Evolutionary conservation across 2,888 invertebrate genomes (phyloP).

Genomic region (Synanthedon andrenaeformis): DNA sequence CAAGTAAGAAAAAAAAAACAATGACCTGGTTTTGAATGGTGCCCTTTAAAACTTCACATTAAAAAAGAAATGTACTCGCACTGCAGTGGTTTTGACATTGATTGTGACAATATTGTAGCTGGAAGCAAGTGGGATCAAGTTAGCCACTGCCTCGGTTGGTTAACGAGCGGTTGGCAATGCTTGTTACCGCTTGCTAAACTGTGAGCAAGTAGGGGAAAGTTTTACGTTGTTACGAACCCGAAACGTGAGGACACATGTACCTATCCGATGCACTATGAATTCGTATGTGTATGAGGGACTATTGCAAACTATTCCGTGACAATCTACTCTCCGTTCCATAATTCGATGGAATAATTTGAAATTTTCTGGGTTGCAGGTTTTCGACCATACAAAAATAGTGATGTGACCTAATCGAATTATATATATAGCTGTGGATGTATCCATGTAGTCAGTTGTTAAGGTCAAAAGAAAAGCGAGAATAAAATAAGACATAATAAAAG

Average conservation of each 20-base stretch:
- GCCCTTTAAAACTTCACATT: too few species aligned
- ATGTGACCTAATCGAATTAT: too few species aligned
- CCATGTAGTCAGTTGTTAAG: constrained; percentile 11
- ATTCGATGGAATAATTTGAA: too few species aligned
- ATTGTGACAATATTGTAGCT: too few species aligned
- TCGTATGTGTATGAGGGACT: not conserved
- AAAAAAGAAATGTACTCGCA: too few species aligned
- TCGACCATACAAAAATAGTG: too few species aligned
- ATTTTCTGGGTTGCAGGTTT: too few species aligned
- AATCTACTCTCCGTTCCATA: too few species aligned
- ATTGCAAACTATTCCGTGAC: not conserved
- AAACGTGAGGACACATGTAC: not conserved
- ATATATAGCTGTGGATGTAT: not conserved
- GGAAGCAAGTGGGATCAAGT: not conserved
- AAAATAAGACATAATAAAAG: constrained; percentile 32
- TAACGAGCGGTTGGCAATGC: not conserved
- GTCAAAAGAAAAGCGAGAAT: constrained; percentile 24
- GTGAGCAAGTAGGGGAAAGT: not conserved
- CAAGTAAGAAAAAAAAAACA: too few species aligned
- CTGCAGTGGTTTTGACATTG: too few species aligned
- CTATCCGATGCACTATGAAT: not conserved
- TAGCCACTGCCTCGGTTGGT: not conserved
- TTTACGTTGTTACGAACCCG: not conserved
- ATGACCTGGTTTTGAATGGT: too few species aligned
- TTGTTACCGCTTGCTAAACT: not conserved